A percentile compares a stretch with the other conserved stretches of the same genome.
Evolutionary conservation across 2,888 invertebrate genomes (phyloP).

Genomic region (Drosophila nr. fundita): DNA sequence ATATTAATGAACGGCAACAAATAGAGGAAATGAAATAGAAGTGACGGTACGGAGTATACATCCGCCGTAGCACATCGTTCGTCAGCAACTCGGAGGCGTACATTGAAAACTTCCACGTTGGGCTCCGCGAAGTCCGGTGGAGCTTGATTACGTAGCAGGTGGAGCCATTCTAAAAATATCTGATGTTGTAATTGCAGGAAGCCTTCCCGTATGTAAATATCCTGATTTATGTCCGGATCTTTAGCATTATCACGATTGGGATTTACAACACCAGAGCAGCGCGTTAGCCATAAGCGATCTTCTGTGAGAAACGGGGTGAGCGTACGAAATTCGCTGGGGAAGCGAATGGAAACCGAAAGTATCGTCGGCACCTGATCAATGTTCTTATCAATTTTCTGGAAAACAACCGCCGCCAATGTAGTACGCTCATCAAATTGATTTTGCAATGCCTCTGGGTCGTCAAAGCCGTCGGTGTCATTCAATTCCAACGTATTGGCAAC

Average conservation of each 20-base stretch:
- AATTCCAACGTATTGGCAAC: slow-evolving; percentile 54
- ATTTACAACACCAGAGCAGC: slow-evolving; percentile 69
- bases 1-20: slow-evolving; percentile 75
- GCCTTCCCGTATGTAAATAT: slow-evolving; percentile 80
- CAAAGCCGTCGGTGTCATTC: slow-evolving; percentile 39
- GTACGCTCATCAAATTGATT: slow-evolving; percentile 61
- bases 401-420: slow-evolving; percentile 68
- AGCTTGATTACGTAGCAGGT: slow-evolving; percentile 1
- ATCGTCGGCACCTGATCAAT: slow-evolving; percentile 24
- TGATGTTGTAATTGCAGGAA: slow-evolving; percentile 78
- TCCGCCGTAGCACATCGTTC: slow-evolving; percentile 45
- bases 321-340: slow-evolving; percentile 77
- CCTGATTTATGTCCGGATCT: slow-evolving; percentile 41
- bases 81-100: slow-evolving; percentile 44
- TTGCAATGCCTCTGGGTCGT: slow-evolving; percentile 35
- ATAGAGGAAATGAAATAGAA: slow-evolving; percentile 72
- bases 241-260: slow-evolving; percentile 38
- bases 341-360: slow-evolving; percentile 65
- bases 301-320: slow-evolving; percentile 50
- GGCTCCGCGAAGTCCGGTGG: slow-evolving; percentile 23
- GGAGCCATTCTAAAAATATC: slow-evolving; percentile 70
- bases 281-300: slow-evolving; percentile 75
- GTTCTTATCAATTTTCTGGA: slow-evolving; percentile 16
- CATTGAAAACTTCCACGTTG: slow-evolving; percentile 47
- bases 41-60: slow-evolving; percentile 50